Base-by-base conservation (phyloP, 2,113 vertebrate genomes). In the Vulpes vulpes region DNA sequence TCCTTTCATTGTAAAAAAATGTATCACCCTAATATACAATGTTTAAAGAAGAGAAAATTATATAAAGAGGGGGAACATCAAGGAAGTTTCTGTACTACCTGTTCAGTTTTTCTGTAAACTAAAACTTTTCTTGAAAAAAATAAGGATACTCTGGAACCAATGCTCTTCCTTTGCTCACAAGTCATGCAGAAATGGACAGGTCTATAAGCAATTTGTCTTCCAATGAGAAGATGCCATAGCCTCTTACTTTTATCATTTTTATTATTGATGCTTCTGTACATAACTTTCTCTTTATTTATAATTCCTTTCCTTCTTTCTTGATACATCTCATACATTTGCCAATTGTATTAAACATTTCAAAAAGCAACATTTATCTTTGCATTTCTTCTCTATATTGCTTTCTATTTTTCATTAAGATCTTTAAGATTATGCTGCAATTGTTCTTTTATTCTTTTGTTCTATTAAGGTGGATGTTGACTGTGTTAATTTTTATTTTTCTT, bases 401-500 rank as follows among this genome's bases (percentile, higher is more conserved):
- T 94, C 51, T 35, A 49, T 82, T 67, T 76, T 55, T 69, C 38
- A 51, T 32, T 53, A 27, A 76, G 19, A 16, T 35, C 30, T n/a
- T 22, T 62, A 91, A 62, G 51, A 57, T 11, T 38, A 43, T 17
- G 35, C 25, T 59, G 27, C 20, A 30, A 59, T 55, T 82, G 9
- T 5, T 69, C 35, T 8, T 53, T 67, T 43, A 17, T 65, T 25
- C 32, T 74, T 90, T 59, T 59, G 38, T 30, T 76, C 80, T 84
- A 15, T 22, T 23, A 71, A 81, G 8, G 74, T 22, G 8, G 5
- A 49, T n/a, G 4, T 12, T 25, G 53, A 74, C 2, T 62, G 71
- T 14, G 79, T 62, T 87, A 32, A 86, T 43, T 60, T 71, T 69
- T 69, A 80, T 71, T 91, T 95, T 95, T 62, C 5, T 85, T 69